Conservation (phyloP, 2,797 vertebrate species). For the Myiotriccus ornatus region DNA sequence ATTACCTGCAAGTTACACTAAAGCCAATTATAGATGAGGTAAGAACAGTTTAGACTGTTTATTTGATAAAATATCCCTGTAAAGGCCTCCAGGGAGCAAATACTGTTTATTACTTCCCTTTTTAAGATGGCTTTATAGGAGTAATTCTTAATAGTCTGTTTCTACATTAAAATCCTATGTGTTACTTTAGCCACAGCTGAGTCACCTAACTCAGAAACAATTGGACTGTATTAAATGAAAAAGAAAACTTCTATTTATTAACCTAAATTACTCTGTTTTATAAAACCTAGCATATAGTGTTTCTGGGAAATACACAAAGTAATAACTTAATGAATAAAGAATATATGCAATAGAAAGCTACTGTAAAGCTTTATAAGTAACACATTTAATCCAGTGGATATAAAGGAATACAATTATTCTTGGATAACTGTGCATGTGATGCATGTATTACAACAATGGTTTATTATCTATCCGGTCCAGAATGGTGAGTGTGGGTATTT, state of each 20-base stretch:
- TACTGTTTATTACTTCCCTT: not conserved
- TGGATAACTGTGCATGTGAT: not conserved
- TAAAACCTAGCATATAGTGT: not conserved
- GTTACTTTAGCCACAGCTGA: not conserved
- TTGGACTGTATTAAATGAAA: not conserved
- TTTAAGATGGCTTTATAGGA: not conserved
- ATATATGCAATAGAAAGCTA: not conserved
- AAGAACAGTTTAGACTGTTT: constrained; percentile 23
- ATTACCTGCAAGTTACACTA: constrained; percentile 96
- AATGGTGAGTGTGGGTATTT: not conserved
- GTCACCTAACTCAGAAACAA: not conserved
- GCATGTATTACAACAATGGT: not conserved
- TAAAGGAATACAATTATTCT: constrained; percentile 14
- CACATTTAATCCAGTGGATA: not conserved
- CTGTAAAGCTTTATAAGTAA: not conserved
- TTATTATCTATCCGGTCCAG: constrained; percentile 53
- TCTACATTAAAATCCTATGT: not conserved
- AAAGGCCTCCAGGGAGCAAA: not conserved
- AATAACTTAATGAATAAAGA: not conserved
- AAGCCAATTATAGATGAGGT: constrained; percentile 97
- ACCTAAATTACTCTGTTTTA: not conserved
- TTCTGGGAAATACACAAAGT: not conserved
- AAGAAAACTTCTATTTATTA: not conserved
- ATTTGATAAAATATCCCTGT: constrained; percentile 1
- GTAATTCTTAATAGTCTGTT: not conserved